A percentile compares a stretch with the other conserved stretches of the same genome.
Evolutionary conservation across 2,113 vertebrate species (phyloP).

Genomic region (Heloderma charlesbogerti): DNA sequence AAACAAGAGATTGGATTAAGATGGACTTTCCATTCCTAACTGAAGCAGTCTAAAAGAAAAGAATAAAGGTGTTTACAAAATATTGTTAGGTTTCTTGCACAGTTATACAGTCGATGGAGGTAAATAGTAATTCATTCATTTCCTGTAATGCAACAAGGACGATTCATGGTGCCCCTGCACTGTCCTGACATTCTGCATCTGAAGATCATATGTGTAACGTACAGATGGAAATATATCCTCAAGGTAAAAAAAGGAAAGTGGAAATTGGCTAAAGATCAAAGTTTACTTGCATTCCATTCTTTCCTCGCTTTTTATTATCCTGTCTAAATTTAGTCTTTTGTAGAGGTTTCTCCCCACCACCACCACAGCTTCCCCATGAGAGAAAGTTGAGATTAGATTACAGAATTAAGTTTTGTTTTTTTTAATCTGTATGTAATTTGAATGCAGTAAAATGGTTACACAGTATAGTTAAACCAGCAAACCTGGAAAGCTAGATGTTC

Average conservation of each 20-base stretch:
- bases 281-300: slow-evolving; percentile 73
- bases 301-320: slow-evolving; percentile 78
- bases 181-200: slow-evolving; percentile 44
- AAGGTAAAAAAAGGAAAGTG: slow-evolving; percentile 77
- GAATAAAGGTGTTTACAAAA: slow-evolving; percentile 32
- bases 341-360: slow-evolving; percentile 35
- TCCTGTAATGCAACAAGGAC: slow-evolving; percentile 42
- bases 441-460: slow-evolving; percentile 54
- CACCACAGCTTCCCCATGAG: slow-evolving; percentile 39
- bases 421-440: slow-evolving; percentile 59
- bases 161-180: slow-evolving; percentile 30
- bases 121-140: slow-evolving; percentile 53
- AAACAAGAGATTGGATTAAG: slow-evolving; percentile 7
- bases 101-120: slow-evolving; percentile 14
- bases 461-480: slow-evolving; percentile 32
- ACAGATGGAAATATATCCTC: slow-evolving; percentile 75
- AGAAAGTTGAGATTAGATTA: slow-evolving; percentile 66
- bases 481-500: slow-evolving; percentile 27
- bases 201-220: slow-evolving; percentile 66
- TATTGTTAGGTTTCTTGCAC: slow-evolving; percentile 38
- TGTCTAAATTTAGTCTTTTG: slow-evolving; percentile 75
- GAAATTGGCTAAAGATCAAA: slow-evolving; percentile 82
- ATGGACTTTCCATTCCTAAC: slow-evolving; percentile 40
- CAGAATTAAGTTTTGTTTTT: slow-evolving; percentile 63
- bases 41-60: slow-evolving; percentile 26